A percentile compares a stretch with the other conserved stretches of the same genome.
Conservation (phyloP, 2,888 invertebrate genomes). For the Orthosia gracilis region DNA sequence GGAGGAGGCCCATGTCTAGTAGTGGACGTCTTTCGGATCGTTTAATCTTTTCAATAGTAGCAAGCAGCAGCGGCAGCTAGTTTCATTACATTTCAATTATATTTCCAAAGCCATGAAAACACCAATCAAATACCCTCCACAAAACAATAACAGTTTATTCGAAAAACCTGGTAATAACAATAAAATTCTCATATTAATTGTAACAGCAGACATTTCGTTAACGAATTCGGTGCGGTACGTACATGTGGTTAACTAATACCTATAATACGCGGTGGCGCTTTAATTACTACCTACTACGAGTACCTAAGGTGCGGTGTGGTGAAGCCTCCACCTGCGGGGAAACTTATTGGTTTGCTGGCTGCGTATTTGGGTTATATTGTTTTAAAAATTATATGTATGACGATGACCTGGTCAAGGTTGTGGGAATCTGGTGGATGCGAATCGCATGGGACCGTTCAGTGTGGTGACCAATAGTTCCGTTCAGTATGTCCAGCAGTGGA, state of each 20-base stretch:
- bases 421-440: too few relatives aligned
- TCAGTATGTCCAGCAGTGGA: too few relatives aligned
- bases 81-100: too few relatives aligned
- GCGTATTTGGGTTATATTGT: not conserved
- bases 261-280: not conserved
- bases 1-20: too few relatives aligned
- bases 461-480: too few relatives aligned
- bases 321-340: not conserved
- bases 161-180: conserved; percentile 1
- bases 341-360: conserved; percentile 21
- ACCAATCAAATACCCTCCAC: not conserved
- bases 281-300: conserved; percentile 34
- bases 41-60: too few relatives aligned
- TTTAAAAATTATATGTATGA: not conserved
- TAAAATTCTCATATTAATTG: conserved; percentile 4
- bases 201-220: conserved; percentile 5
- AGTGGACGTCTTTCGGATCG: too few relatives aligned
- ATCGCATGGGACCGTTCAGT: too few relatives aligned
- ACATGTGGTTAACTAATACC: conserved; percentile 27
- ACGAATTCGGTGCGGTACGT: not conserved
- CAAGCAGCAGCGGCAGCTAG: too few relatives aligned
- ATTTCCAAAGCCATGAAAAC: not conserved
- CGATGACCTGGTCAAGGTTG: too few relatives aligned
- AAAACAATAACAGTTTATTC: not conserved
- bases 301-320: not conserved